Evolutionary conservation across 2,797 vertebrate species (phyloP).

Genomic region (Gymnoscopelus braueri): DNA sequence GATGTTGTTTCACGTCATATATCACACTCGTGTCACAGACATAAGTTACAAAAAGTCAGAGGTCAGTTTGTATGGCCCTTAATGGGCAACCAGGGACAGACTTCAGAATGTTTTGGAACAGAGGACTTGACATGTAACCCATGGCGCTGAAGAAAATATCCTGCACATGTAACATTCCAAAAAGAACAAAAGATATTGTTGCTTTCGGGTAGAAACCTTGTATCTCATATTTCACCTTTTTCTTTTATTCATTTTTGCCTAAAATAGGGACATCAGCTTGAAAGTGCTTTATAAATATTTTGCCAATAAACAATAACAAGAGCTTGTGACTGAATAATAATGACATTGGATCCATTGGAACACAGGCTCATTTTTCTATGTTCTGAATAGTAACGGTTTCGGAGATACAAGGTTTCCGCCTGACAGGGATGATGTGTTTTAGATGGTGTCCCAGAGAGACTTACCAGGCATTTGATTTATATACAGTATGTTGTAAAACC

Average conservation of each 20-base stretch:
- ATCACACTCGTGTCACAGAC: conserved; percentile 48
- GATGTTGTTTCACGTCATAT: conserved; percentile 54
- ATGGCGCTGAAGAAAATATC: conserved; percentile 52
- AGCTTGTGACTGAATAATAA: too few relatives aligned
- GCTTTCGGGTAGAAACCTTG: too few relatives aligned
- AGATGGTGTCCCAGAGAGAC: neutral
- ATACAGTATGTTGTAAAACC: neutral
- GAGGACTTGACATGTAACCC: conserved; percentile 56
- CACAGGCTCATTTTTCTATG: too few relatives aligned
- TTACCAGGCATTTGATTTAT: conserved; percentile 1
- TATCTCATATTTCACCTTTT: neutral
- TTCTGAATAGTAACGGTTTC: too few relatives aligned
- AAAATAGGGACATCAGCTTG: too few relatives aligned
- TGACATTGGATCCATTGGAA: too few relatives aligned
- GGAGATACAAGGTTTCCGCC: too few relatives aligned
- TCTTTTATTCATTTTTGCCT: neutral
- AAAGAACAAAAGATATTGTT: too few relatives aligned
- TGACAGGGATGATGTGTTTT: too few relatives aligned
- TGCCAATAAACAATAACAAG: too few relatives aligned
- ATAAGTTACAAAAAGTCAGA: conserved; percentile 50
- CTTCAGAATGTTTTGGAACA: conserved; percentile 52
- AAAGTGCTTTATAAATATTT: too few relatives aligned
- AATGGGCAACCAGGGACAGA: conserved; percentile 65
- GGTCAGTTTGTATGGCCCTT: conserved; percentile 60
- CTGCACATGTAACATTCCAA: conserved; percentile 35